Base-by-base conservation (phyloP, 1,140 invertebrate genomes). In the Eulimnadia texana region DNA sequence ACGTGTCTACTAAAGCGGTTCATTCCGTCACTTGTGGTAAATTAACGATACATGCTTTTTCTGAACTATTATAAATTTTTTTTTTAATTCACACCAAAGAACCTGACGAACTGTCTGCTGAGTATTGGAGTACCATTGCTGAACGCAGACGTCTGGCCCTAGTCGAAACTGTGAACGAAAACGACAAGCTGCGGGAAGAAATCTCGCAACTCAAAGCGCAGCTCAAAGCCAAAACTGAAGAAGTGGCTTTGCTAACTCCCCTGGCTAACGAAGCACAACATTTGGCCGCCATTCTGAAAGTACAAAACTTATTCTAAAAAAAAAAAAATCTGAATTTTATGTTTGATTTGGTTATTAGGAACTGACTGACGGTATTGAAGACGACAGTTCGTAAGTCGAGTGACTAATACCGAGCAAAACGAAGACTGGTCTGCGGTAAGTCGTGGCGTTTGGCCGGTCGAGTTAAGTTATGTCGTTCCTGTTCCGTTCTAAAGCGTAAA, bases 191-290 rank as follows among this genome's bases (percentile, higher is more conserved):
- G 9, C 22, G 27, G 6, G 24, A 33, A 29, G 19, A 58, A 27
- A 27, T 58, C 19, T 13, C 16, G 0, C 19, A 58, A 33, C 28
- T 42, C 23, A 22, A 20, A 3, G 24, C 19, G 2, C 22, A 58
- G 55, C 27, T 58, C 27, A 27, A 58, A n/a, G 16, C 19, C 9
- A 42, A 27, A n/a, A 42, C 24, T 33, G 28, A 27, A 25, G 55
- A 58, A 58, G 29, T 58, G 22, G 55, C 28, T 16, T 27, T 58
- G 13, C 24, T 58, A 16, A 58, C 9, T 22, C 55, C 55, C 1
- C 42, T 58, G 55, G 55, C 55, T n/a, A 42, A 58, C 16, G 27
- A 58, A 58, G 55, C 55, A 25, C 55, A 58, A 27, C 28, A 58
- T 29, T 58, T 58, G 16, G 55, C 55, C 19, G 55, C 23, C n/a